Percentiles rank a stretch among this genome's conserved stretches.
Evolutionary conservation across 1,140 invertebrate species (phyloP).

Genomic region (Drosophila pachea): DNA sequence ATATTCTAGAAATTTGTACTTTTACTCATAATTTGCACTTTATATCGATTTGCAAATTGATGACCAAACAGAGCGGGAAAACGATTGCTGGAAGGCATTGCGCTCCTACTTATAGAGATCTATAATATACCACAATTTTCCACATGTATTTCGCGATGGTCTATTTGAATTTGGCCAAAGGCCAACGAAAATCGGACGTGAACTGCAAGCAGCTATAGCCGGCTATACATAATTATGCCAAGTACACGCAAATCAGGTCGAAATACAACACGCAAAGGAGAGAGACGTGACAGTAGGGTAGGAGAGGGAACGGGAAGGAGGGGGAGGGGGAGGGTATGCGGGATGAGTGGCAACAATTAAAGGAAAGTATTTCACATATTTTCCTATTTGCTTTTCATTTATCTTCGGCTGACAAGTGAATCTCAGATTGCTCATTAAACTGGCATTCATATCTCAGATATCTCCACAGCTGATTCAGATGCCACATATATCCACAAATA

Average conservation of each 20-base stretch:
- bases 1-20: too few species aligned
- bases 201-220: conserved; percentile 41
- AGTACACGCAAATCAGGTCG: conserved; percentile 57
- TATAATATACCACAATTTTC: neutral
- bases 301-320: too few species aligned
- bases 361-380: conserved; percentile 13
- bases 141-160: conserved; percentile 21
- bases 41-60: too few species aligned
- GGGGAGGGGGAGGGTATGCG: too few species aligned
- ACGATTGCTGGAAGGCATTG: conserved; percentile 5
- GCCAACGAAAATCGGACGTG: conserved; percentile 24
- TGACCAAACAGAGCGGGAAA: neutral
- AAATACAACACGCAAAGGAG: conserved; percentile 19
- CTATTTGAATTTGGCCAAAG: conserved; percentile 32
- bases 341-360: conserved; percentile 4
- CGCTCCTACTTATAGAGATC: neutral
- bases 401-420: conserved; percentile 41
- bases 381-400: neutral
- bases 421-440: conserved; percentile 48
- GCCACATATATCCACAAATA: too few species aligned
- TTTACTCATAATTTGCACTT: neutral
- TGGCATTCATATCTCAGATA: conserved; percentile 31
- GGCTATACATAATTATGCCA: conserved; percentile 59
- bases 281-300: neutral
- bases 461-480: neutral